phyloP scores from a whole-genome alignment of 2,797 vertebrate species.

The Sebastolobus alascanus region DNA sequence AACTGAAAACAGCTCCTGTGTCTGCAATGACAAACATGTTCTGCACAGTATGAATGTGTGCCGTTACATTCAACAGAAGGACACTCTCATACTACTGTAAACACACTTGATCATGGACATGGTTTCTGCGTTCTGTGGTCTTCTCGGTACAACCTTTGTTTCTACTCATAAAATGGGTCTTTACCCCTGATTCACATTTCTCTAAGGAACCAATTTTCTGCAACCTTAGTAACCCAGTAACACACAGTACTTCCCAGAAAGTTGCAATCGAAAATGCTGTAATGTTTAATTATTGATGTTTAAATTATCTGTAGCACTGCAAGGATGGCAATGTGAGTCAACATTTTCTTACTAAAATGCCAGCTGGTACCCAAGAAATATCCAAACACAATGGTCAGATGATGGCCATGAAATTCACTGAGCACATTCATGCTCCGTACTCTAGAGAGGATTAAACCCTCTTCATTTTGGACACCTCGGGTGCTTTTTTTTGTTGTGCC shows the following conservation, averaged over 20 bases:
- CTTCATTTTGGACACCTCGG: not conserved
- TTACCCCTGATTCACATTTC: not conserved
- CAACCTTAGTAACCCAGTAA: slow-evolving; percentile 1
- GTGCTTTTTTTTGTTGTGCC: not conserved
- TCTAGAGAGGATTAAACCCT: not conserved
- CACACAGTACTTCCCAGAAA: not conserved
- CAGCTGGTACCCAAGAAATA: not conserved
- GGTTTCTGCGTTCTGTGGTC: not conserved
- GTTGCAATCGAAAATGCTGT: slow-evolving; percentile 16
- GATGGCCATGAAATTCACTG: slow-evolving; percentile 1
- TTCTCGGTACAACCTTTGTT: not conserved
- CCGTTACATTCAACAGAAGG: slow-evolving; percentile 8
- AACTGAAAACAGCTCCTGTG: slow-evolving; percentile 30
- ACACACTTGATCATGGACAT: slow-evolving; percentile 7
- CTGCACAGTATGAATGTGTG: not conserved
- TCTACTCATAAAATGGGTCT: not conserved
- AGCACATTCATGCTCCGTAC: not conserved
- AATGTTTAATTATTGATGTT: slow-evolving; percentile 14
- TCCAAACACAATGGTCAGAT: not conserved
- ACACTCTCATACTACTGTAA: not conserved
- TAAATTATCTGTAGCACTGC: slow-evolving; percentile 14
- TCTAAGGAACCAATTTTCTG: slow-evolving; percentile 1
- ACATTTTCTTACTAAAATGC: not conserved
- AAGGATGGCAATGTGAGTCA: not conserved
- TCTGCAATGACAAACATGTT: not conserved